Base-by-base conservation (phyloP, 2,888 invertebrate species). In the Platycheirus albimanus region DNA sequence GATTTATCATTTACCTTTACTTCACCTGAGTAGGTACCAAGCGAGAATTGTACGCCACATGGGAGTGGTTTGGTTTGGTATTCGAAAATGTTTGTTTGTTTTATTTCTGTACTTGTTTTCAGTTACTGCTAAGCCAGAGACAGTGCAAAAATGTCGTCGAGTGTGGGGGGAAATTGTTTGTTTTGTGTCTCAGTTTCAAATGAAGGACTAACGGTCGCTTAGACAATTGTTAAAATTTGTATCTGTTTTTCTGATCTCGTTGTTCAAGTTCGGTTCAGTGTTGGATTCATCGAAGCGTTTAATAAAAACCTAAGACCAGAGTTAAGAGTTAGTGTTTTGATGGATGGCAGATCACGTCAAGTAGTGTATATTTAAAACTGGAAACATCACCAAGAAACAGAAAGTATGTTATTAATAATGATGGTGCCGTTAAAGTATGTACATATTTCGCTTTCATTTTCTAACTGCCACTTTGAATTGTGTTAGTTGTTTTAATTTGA, bases 281-380 rank as follows among this genome's bases (percentile, higher is more conserved):
- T n/a, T n/a, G n/a, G n/a, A n/a, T n/a, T n/a, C n/a, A 75, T 19
- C 80, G 63, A 58, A 70, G 80, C 75, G 79, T 24, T 24, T 80
- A 10, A 69, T 69, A 20, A 38, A 56, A 56, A 38, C 8, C 20
- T 38, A 56, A 19, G 7, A 8, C 10, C 17, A n/a, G n/a, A n/a
- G n/a, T n/a, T n/a, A n/a, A n/a, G n/a, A n/a, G n/a, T n/a, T n/a
- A n/a, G n/a, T n/a, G n/a, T n/a, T n/a, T n/a, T n/a, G n/a, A n/a
- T n/a, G n/a, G n/a, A n/a, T n/a, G n/a, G n/a, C n/a, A n/a, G n/a
- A n/a, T n/a, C n/a, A n/a, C n/a, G n/a, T n/a, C n/a, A n/a, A n/a
- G n/a, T n/a, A n/a, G n/a, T n/a, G n/a, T n/a, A n/a, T n/a, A n/a
- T 52, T 15, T 36, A 19, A 8, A 1, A 20, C 30, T 17, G 63